phyloP scores from a whole-genome alignment of 1,140 invertebrate genomes.

The Caenorhabditis remanei region DNA sequence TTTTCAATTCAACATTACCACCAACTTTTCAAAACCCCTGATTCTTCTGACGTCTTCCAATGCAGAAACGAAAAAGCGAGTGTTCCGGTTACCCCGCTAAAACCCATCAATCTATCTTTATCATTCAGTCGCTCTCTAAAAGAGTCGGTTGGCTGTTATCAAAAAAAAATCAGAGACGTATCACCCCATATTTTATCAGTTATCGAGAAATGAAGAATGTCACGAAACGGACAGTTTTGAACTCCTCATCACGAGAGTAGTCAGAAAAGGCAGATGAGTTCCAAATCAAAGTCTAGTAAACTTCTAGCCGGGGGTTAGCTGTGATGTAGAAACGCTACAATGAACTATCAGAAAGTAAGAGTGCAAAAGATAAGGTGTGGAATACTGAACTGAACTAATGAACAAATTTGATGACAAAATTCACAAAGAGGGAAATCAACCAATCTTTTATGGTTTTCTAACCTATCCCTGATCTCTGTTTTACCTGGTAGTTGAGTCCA shows the following conservation, averaged over 20 bases:
- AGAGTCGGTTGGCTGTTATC: constrained; percentile 36
- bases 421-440: too few relatives aligned
- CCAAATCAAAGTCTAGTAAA: constrained; percentile 15
- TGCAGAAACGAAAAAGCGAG: not conserved
- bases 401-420: too few relatives aligned
- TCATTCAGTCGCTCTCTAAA: not conserved
- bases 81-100: constrained; percentile 1
- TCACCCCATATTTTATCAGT: constrained; percentile 40
- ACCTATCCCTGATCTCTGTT: too few relatives aligned
- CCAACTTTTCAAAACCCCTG: not conserved
- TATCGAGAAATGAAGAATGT: constrained; percentile 34
- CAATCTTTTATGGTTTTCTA: too few relatives aligned
- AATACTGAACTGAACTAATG: not conserved
- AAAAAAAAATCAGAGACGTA: not conserved
- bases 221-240: constrained; percentile 47
- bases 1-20: not conserved
- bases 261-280: constrained; percentile 2
- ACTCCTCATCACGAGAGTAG: constrained; percentile 20
- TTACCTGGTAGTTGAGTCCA: constrained; percentile 76
- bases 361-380: not conserved
- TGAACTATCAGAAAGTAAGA: not conserved
- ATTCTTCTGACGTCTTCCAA: not conserved
- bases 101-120: constrained; percentile 22
- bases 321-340: constrained; percentile 20
- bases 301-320: not conserved